Percentiles rank a stretch among this genome's conserved stretches.
Conservation (phyloP, 2,797 vertebrate species). For the Fistularia commersonii region DNA sequence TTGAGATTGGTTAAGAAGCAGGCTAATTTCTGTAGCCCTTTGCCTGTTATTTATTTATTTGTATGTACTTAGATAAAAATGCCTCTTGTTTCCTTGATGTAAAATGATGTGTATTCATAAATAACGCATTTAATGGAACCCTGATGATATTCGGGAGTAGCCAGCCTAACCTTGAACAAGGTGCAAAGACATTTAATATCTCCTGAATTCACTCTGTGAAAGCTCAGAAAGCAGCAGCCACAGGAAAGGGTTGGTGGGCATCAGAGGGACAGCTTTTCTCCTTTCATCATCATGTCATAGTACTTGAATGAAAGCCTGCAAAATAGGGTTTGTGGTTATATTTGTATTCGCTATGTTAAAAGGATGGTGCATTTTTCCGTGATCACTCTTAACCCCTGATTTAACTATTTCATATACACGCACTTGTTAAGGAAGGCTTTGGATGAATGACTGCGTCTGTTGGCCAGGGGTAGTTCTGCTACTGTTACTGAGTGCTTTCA, state of each 20-base stretch:
- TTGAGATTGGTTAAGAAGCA: conserved; percentile 83
- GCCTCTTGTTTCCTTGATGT: conserved; percentile 28
- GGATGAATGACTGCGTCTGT: conserved; percentile 5
- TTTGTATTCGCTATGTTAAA: conserved; percentile 51
- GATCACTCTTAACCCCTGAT: conserved; percentile 63
- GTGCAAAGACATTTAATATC: conserved; percentile 46
- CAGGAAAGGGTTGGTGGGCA: conserved; percentile 47
- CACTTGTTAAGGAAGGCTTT: conserved; percentile 18
- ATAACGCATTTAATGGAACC: no score
- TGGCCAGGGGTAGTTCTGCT: no score
- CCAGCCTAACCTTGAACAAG: no score
- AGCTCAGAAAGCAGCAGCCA: conserved; percentile 54
- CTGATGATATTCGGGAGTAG: no score
- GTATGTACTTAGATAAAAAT: conserved; percentile 13
- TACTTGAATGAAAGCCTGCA: conserved; percentile 54
- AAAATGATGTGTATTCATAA: conserved; percentile 30
- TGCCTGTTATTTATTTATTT: conserved; percentile 44
- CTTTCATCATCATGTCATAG: conserved; percentile 62
- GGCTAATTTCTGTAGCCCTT: conserved; percentile 74
- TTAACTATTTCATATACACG: conserved; percentile 54
- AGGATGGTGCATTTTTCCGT: conserved; percentile 44
- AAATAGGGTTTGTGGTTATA: conserved; percentile 41
- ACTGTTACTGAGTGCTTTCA: no score
- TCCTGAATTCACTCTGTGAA: conserved; percentile 54
- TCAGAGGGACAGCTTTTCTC: conserved; percentile 45